These are phyloP conservation scores for Pteronura brasiliensis DNA, from an alignment of 2,113 vertebrate genomes.

Conservation along the genomic window DNA sequence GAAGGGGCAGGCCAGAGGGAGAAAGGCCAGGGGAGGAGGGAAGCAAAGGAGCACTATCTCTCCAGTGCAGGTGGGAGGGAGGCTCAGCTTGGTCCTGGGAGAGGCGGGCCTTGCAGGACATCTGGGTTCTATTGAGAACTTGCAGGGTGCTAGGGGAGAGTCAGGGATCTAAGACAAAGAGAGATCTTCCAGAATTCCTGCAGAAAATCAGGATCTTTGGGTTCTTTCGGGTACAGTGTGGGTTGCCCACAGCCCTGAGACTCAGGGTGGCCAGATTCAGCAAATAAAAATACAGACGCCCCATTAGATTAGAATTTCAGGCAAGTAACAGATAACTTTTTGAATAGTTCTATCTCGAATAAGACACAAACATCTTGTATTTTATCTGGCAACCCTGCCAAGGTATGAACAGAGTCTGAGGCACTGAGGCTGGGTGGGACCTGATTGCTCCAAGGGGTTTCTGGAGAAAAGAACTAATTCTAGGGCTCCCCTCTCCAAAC, in stretches of 20 bases:
- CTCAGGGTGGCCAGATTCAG: not conserved
- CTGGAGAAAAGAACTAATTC: not conserved
- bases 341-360: not conserved
- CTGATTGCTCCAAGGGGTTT: not conserved
- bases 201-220: not conserved
- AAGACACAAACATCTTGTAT: not conserved
- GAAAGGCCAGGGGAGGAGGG: too few species aligned
- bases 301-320: constrained; percentile 17
- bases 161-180: not conserved
- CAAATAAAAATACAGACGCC: constrained; percentile 4
- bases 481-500: not conserved
- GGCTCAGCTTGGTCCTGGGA: not conserved
- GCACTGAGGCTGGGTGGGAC: not conserved
- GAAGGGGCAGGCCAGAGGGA: not conserved
- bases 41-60: fast-evolving
- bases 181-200: not conserved
- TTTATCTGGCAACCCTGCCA: not conserved
- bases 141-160: not conserved
- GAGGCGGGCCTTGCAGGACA: not conserved
- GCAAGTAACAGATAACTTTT: not conserved
- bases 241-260: not conserved
- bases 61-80: not conserved
- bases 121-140: not conserved
- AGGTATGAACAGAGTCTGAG: not conserved
- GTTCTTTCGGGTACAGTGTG: not conserved